phyloP scores from a whole-genome alignment of 2,113 vertebrate species.

The Leucosticte australis region DNA sequence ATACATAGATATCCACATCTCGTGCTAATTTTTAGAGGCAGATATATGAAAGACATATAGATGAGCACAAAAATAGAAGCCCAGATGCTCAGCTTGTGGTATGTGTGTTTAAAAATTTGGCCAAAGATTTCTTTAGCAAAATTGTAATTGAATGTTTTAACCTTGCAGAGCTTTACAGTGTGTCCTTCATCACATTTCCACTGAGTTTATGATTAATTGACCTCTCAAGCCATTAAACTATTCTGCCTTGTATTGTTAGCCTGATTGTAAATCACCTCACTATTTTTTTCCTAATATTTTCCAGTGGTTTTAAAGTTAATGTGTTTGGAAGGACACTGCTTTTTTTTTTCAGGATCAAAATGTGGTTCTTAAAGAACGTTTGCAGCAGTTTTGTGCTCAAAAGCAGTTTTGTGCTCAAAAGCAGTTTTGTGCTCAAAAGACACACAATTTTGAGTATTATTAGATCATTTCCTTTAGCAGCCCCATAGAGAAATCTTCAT shows the following conservation, averaged over 20 bases:
- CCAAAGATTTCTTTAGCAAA: not conserved
- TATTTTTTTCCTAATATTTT: not conserved
- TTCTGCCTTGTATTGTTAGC: not conserved
- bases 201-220: conserved; percentile 8
- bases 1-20: not conserved
- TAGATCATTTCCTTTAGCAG: not conserved
- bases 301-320: not conserved
- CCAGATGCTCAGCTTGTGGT: not conserved
- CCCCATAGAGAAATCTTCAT: not conserved
- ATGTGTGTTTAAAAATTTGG: not conserved
- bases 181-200: not conserved
- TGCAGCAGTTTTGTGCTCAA: not conserved
- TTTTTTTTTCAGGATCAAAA: not conserved
- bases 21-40: not conserved
- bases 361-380: not conserved
- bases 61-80: not conserved
- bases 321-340: not conserved
- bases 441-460: fast-evolving
- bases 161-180: not conserved
- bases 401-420: not conserved
- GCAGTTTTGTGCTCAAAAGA: not conserved
- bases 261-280: not conserved
- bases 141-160: not conserved
- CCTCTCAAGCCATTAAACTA: conserved; percentile 1
- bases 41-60: not conserved